These are phyloP conservation scores for Synanthedon tipuliformis DNA, from an alignment of 2,888 invertebrate genomes.

Conservation along the genomic window DNA sequence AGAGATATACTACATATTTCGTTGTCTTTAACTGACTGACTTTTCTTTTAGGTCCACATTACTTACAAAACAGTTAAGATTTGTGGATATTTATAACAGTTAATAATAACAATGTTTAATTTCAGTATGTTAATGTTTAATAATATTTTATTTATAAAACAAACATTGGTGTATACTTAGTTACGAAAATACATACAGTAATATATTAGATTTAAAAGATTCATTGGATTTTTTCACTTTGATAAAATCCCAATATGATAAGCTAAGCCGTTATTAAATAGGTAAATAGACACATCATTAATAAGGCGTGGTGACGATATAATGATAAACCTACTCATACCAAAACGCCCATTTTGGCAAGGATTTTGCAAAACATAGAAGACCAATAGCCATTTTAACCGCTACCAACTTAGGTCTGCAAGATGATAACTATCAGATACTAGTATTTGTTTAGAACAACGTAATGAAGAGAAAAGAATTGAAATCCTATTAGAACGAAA, in stretches of 20 bases:
- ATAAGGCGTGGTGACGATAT: slow-evolving; percentile 31
- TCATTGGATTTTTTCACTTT: background rate
- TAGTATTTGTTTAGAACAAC: background rate
- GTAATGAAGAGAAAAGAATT: background rate
- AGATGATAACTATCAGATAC: background rate
- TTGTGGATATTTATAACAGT: too few relatives aligned
- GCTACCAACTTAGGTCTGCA: background rate
- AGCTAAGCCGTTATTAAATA: background rate
- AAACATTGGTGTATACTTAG: too few relatives aligned
- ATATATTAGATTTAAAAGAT: background rate
- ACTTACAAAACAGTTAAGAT: too few relatives aligned
- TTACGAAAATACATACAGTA: too few relatives aligned
- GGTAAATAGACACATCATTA: slow-evolving; percentile 5
- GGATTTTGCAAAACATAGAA: slow-evolving; percentile 4
- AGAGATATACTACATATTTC: too few relatives aligned
- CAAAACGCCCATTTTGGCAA: slow-evolving; percentile 52
- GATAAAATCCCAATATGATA: background rate
- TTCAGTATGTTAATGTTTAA: too few relatives aligned
- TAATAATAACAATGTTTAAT: too few relatives aligned
- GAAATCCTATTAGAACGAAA: slow-evolving; percentile 26
- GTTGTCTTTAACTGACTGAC: too few relatives aligned
- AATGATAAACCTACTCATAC: slow-evolving; percentile 43
- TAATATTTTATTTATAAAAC: too few relatives aligned
- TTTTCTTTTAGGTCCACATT: too few relatives aligned
- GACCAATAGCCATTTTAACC: background rate